Evolutionary conservation across 2,113 vertebrate genomes (phyloP).

Genomic region (Mirounga angustirostris): DNA sequence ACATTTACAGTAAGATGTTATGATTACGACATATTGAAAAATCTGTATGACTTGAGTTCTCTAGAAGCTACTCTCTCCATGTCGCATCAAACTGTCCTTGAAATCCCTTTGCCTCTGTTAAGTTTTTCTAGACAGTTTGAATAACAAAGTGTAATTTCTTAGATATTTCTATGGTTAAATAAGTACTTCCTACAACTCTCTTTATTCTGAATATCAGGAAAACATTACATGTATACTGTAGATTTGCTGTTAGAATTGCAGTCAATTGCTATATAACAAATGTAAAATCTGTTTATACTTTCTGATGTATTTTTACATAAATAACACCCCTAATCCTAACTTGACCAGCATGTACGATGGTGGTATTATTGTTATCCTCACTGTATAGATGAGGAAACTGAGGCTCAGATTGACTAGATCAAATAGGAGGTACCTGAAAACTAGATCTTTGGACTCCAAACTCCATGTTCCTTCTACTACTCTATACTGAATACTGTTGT

Average conservation of each 20-base stretch:
- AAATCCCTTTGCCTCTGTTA: not conserved
- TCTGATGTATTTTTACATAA: slow-evolving; percentile 12
- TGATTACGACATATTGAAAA: slow-evolving; percentile 1
- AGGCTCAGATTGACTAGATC: not conserved
- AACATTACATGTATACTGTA: not conserved
- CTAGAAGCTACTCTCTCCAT: not conserved
- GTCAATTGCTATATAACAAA: slow-evolving; percentile 13
- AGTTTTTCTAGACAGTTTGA: slow-evolving; percentile 31
- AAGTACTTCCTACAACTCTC: not conserved
- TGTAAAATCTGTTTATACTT: not conserved
- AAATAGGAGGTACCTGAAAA: not conserved
- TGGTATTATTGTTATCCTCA: not conserved
- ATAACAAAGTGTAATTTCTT: not conserved
- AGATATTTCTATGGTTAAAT: slow-evolving; percentile 19
- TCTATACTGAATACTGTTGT: not conserved
- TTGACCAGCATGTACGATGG: not conserved
- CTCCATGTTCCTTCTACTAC: not conserved
- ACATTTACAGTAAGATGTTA: not conserved
- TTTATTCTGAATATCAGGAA: not conserved
- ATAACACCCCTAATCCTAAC: not conserved
- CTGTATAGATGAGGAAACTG: slow-evolving; percentile 6
- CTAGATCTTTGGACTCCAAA: not conserved
- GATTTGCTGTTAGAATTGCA: slow-evolving; percentile 57
- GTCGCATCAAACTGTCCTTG: not conserved
- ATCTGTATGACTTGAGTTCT: not conserved